phyloP scores from a whole-genome alignment of 2,113 vertebrate genomes.

The Hiodon tergisus region DNA sequence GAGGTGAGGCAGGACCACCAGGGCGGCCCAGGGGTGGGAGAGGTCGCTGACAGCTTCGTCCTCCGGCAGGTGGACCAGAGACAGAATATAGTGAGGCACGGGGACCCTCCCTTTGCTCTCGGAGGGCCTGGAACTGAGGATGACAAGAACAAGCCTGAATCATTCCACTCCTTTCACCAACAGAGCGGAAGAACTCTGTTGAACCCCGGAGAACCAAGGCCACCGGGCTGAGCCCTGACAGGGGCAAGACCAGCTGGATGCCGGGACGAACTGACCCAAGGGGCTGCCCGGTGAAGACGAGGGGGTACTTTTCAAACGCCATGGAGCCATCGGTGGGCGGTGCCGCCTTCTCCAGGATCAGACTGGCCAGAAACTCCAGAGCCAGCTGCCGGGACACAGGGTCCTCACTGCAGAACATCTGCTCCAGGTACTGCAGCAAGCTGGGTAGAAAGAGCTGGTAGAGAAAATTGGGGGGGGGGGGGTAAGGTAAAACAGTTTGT shows the following conservation, averaged over 20 bases:
- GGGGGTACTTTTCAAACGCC: slow-evolving; percentile 90
- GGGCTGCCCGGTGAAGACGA: slow-evolving; percentile 67
- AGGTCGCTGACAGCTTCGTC: slow-evolving; percentile 58
- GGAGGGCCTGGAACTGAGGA: not conserved
- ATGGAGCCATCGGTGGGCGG: slow-evolving; percentile 82
- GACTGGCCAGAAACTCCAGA: slow-evolving; percentile 70
- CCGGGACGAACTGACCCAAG: slow-evolving; percentile 57
- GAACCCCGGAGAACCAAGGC: not conserved
- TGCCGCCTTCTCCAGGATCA: slow-evolving; percentile 85
- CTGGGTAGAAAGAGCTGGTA: slow-evolving; percentile 79
- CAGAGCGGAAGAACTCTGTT: not conserved
- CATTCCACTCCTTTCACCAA: not conserved
- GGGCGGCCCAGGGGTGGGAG: slow-evolving; percentile 76
- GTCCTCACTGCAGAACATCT: slow-evolving; percentile 60
- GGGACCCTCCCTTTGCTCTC: slow-evolving; percentile 37
- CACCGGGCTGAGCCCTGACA: too few relatives aligned
- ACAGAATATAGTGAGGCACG: slow-evolving; percentile 68
- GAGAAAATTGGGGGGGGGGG: not conserved
- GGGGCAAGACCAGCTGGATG: not conserved
- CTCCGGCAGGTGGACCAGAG: slow-evolving; percentile 60
- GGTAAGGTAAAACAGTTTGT: not conserved
- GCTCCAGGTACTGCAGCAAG: slow-evolving; percentile 72
- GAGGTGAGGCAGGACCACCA: slow-evolving; percentile 86
- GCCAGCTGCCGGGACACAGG: slow-evolving; percentile 50
- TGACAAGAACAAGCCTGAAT: too few relatives aligned